Evolutionary conservation across 2,888 invertebrate species (phyloP).

Genomic region (Halictus ligatus): DNA sequence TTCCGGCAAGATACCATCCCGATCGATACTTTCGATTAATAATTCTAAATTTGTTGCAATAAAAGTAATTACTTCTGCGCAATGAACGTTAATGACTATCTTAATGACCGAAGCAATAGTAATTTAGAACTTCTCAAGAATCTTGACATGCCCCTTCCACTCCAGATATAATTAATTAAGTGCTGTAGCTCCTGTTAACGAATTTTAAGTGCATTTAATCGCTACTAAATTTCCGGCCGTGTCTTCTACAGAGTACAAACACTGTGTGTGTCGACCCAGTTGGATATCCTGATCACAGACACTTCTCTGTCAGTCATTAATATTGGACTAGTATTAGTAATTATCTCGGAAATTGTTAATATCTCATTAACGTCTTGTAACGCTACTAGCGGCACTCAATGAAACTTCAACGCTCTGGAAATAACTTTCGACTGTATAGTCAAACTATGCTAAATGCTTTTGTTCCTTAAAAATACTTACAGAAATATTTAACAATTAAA

Average conservation of each 20-base stretch:
- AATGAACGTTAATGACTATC: not conserved
- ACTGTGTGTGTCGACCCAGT: conserved; percentile 42
- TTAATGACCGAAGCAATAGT: conserved; percentile 1
- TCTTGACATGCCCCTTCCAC: not conserved
- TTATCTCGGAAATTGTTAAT: conserved; percentile 28
- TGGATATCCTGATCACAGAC: conserved; percentile 44
- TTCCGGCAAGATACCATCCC: not conserved
- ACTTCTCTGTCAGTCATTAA: conserved; percentile 34
- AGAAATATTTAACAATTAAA: not conserved
- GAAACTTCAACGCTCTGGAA: not conserved
- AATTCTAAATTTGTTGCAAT: not conserved
- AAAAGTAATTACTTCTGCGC: not conserved
- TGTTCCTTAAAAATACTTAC: not conserved
- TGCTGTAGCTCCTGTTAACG: conserved; percentile 54
- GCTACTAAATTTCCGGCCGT: conserved; percentile 66
- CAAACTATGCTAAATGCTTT: too few species aligned
- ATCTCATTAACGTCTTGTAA: conserved; percentile 21
- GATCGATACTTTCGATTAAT: not conserved
- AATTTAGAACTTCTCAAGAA: conserved; percentile 17
- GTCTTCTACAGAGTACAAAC: conserved; percentile 48
- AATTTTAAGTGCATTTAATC: conserved; percentile 65
- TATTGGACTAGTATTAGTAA: conserved; percentile 33
- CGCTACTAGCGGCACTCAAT: conserved; percentile 12
- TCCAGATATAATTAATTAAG: conserved; percentile 59
- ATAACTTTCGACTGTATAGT: not conserved